Base-by-base conservation (phyloP, 2,797 vertebrate genomes). In the Ceryle rudis region DNA sequence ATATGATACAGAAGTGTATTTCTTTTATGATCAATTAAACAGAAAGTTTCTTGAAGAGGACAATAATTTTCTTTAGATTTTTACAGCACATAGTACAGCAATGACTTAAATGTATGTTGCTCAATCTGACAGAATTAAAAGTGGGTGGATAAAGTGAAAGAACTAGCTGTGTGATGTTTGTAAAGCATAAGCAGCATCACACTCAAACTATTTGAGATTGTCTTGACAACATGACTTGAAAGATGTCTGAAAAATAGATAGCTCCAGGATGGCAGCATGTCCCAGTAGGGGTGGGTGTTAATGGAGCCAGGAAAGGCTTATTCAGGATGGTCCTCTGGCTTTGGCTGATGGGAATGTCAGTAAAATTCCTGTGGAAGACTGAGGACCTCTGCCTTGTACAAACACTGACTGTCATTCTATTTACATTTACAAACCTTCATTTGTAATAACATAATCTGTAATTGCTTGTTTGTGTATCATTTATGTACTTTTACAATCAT, bases 201-300 rank as follows among this genome's bases (percentile, higher is more conserved):
- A 79, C 19, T 73, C 54, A 74, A 91, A 83, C 26, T 64, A 19
- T 64, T 73, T 84, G 31, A 81, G 66, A 70, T 78, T 82, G 31
- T 46, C 62, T 79, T 71, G 47, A 88, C 90, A 93, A 77, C 23
- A 83, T 42, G 5, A 58, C 42, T 81, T 81, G 62, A 77, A 88
- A 95, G 46, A 46, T 89, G 65, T 46, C 77, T 88, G 42, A 96
- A 90, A 91, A 66, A 91, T 54, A 31, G 51, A 31, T 54, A 54
- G 29, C 51, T 54, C 29, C 28, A 54, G 51, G 51, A 66, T 91
- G 39, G 28, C 72, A 93, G 62, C 14, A 55, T 10, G 25, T 42
- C 29, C 54, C 58, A 61, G n/a, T 39, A 82, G n/a, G 29, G 17
- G 13, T 65, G 21, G 42, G 7, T 64, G 37, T 49, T 78, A 82